Base-by-base conservation (phyloP, 2,888 invertebrate species). In the Harmothoe impar region DNA sequence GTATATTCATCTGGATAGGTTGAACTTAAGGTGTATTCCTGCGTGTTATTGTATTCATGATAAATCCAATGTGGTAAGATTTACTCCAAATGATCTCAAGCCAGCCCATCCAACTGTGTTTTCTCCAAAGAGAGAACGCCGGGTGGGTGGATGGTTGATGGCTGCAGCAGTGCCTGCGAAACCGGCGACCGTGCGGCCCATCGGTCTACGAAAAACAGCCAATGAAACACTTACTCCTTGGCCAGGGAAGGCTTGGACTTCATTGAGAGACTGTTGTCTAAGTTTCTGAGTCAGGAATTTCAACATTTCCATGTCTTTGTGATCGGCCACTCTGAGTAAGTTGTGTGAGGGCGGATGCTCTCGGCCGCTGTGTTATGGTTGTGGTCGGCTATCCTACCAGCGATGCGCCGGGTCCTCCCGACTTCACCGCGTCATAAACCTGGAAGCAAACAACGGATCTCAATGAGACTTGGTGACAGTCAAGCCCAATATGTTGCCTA, bases 251-350 rank as follows among this genome's bases (percentile, higher is more conserved):
- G 94, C 94, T 91, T 95, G 95, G 96, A 97, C 97, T 97, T 98
- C 98, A 97, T 97, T 98, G 96, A 98, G 97, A 96, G 98, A 97
- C 96, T 98, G 98, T 96, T 97, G 97, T 96, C 97, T 97, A 96
- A 98, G 97, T 97, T 98, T 98, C 96, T 98, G 97, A 95, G 98
- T 98, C 96, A 98, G 97, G 96, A 97, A 98, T 97, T 97, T 98
- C 96, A 98, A 97, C 98, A 98, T 98, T 91, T 94, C 93, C 91
- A 89, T 89, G 89, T 78, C 89, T 77, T 51, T 23, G 77, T 29
- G 72, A 51, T 29, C 25, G 54, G 35, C 78, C 78, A 78, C 78
- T 33, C n/a, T 25, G 25, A 29, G 20, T 78, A 43, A 35, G 78
- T 62, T 62, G 62, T 20, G 62, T 62, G 62, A 62, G 62, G 62